Evolutionary conservation across 2,113 vertebrate genomes (phyloP).

Genomic region (Daphoenositta chrysoptera): DNA sequence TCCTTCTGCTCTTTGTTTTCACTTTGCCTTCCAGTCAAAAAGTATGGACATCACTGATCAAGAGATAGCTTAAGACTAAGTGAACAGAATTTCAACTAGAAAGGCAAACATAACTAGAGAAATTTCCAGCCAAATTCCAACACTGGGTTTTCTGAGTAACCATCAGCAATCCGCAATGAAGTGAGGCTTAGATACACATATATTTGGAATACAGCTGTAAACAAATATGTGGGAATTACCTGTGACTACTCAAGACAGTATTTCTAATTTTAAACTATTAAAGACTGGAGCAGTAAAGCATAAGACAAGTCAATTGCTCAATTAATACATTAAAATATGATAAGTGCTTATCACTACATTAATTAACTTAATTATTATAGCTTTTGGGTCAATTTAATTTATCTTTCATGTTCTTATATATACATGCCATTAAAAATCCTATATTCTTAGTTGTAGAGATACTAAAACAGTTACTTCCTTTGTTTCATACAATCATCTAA

Average conservation of each 20-base stretch:
- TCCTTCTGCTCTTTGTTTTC: not conserved
- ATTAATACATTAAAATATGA: not conserved
- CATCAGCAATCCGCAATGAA: not conserved
- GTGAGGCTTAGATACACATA: not conserved
- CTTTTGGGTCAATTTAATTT: not conserved
- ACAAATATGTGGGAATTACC: not conserved
- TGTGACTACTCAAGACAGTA: not conserved
- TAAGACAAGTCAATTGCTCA: not conserved
- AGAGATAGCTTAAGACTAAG: not conserved
- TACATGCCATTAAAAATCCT: not conserved
- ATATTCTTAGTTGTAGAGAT: not conserved
- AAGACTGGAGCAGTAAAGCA: not conserved
- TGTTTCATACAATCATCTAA: not conserved
- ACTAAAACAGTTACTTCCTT: not conserved
- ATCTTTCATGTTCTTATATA: not conserved
- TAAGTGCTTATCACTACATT: not conserved
- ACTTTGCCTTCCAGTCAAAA: not conserved
- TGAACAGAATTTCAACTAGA: not conserved
- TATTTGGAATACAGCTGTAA: not conserved
- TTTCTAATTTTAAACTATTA: not conserved
- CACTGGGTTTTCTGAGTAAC: not conserved
- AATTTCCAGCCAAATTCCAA: not conserved
- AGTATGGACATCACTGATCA: not conserved
- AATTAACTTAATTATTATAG: not conserved
- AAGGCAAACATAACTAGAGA: not conserved